Conservation (phyloP, 92 coral and sea anemone genomes). For the Nematostella vectensis region DNA sequence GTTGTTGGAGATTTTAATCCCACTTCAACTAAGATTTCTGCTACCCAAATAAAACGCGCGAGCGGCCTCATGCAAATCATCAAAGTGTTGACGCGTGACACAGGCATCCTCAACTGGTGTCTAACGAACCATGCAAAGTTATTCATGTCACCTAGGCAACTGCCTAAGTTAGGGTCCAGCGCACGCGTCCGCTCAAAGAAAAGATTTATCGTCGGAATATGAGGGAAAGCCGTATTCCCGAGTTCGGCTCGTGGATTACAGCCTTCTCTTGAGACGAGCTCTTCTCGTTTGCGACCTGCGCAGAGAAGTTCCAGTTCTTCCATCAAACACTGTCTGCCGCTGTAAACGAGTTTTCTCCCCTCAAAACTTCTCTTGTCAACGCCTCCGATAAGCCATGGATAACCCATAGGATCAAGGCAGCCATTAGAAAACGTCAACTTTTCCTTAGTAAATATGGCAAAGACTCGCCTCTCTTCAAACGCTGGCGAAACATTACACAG, state of each 20-base stretch:
- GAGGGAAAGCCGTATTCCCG: slow-evolving; percentile 16
- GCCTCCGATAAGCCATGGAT: background rate
- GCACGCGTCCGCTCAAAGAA: background rate
- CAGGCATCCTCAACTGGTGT: too few species aligned
- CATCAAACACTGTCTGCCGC: slow-evolving; percentile 13
- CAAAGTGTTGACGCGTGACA: too few species aligned
- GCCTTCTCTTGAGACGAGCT: slow-evolving; percentile 22
- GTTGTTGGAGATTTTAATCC: too few species aligned
- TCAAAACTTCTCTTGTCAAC: background rate
- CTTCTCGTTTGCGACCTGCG: slow-evolving; percentile 22
- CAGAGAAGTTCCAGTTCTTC: slow-evolving; percentile 11
- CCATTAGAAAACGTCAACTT: slow-evolving; percentile 10
- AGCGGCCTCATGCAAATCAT: too few species aligned
- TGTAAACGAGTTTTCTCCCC: slow-evolving; percentile 8
- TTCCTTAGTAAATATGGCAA: slow-evolving; percentile 11
- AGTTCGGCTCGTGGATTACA: slow-evolving; percentile 21
- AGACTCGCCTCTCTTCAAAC: slow-evolving; percentile 9
- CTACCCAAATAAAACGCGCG: too few species aligned
- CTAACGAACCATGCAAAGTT: too few species aligned
- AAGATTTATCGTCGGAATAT: background rate
- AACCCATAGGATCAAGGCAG: background rate
- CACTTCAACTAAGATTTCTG: too few species aligned
- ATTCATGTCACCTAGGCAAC: too few species aligned
- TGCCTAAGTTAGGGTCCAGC: background rate
- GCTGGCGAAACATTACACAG: slow-evolving; percentile 1